Percentiles rank a stretch among this genome's conserved stretches.
These are phyloP conservation scores for Agrochola circellaris DNA, from an alignment of 2,888 invertebrate genomes.

Conservation along the genomic window DNA sequence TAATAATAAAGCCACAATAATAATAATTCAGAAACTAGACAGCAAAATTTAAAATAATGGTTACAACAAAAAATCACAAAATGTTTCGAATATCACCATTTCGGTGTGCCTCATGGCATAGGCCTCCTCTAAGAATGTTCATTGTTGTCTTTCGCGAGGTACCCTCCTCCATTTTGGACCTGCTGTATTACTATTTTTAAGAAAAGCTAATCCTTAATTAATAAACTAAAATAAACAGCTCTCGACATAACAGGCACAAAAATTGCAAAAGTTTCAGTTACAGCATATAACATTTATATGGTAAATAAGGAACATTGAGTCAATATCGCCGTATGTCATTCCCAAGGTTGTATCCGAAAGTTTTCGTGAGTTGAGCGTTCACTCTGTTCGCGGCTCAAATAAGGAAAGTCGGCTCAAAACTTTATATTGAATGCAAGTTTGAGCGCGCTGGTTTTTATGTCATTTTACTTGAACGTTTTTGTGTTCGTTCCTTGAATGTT, in stretches of 20 bases:
- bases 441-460: conserved; percentile 7
- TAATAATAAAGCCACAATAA: too few relatives aligned
- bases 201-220: too few relatives aligned
- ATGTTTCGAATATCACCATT: too few relatives aligned
- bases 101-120: too few relatives aligned
- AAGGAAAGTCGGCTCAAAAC: conserved; percentile 40
- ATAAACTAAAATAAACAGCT: background rate
- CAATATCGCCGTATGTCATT: conserved; percentile 40
- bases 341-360: conserved; percentile 24
- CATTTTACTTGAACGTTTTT: conserved; percentile 8
- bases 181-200: too few relatives aligned
- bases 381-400: conserved; percentile 45
- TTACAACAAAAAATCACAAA: too few relatives aligned
- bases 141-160: too few relatives aligned
- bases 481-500: conserved; percentile 6
- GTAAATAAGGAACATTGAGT: conserved; percentile 26
- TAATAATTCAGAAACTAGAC: too few relatives aligned
- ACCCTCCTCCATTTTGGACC: too few relatives aligned
- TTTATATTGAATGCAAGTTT: conserved; percentile 44
- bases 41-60: too few relatives aligned
- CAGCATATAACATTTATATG: conserved; percentile 9
- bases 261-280: background rate
- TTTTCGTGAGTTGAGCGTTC: conserved; percentile 27
- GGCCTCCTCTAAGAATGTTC: too few relatives aligned
- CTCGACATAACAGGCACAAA: background rate